Conservation (phyloP, 2,113 vertebrate species). For the Deroptyus accipitrinus region DNA sequence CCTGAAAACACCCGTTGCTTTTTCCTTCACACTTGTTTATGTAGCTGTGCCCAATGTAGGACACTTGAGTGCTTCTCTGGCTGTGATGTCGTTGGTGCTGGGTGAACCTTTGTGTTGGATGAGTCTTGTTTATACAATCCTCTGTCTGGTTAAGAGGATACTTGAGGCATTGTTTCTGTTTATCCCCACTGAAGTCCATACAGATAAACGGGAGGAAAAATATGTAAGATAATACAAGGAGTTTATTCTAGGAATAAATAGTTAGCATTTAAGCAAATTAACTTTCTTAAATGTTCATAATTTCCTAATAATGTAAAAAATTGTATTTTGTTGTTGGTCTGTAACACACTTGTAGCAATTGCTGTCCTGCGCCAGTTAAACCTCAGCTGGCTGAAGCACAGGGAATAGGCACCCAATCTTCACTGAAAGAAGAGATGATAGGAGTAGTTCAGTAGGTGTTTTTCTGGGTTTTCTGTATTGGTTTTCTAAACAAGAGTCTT, state of each 20-base stretch:
- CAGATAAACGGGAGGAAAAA: not conserved
- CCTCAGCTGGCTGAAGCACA: not conserved
- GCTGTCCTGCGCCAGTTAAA: not conserved
- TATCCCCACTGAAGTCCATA: not conserved
- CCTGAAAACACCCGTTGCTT: rapidly evolving
- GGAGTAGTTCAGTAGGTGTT: not conserved
- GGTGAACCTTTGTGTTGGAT: not conserved
- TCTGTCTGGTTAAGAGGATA: not conserved
- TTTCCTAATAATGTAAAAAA: not conserved
- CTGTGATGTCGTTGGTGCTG: not conserved
- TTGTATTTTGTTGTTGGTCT: not conserved
- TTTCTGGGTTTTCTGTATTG: not conserved
- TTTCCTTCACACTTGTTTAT: not conserved
- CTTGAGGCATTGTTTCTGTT: not conserved
- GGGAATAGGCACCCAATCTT: not conserved
- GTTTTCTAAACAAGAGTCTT: not conserved
- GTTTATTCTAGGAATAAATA: not conserved
- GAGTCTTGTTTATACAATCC: not conserved
- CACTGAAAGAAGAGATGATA: not conserved
- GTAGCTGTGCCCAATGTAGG: not conserved
- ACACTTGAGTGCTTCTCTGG: not conserved
- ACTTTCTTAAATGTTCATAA: not conserved
- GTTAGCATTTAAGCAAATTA: not conserved
- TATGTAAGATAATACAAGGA: not conserved
- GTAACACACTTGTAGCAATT: not conserved